Evolutionary conservation across 2,113 vertebrate species (phyloP).

Genomic region (Lepus europaeus): DNA sequence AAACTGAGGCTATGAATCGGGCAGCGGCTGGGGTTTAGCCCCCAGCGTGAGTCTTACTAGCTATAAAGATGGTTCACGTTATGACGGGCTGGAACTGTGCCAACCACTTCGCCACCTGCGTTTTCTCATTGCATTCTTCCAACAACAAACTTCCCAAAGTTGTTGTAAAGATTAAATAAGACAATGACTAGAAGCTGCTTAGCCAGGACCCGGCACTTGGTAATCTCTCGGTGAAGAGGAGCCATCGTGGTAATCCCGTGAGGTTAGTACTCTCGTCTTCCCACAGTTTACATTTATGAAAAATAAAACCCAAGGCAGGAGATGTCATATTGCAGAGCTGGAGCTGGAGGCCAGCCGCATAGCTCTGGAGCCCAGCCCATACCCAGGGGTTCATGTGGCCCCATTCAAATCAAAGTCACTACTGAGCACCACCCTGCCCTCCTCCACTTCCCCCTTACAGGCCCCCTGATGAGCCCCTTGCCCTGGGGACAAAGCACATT

Average conservation of each 20-base stretch:
- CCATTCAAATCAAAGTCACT: not conserved
- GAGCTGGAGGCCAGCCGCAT: not conserved
- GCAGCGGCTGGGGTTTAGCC: not conserved
- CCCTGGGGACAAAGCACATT: constrained; percentile 9
- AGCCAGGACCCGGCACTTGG: not conserved
- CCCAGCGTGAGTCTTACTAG: not conserved
- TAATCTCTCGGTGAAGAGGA: not conserved
- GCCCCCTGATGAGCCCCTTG: constrained; percentile 2
- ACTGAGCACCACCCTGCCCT: not conserved
- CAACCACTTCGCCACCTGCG: not conserved
- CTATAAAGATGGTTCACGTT: not conserved
- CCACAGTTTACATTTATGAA: not conserved
- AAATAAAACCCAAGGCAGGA: constrained; percentile 7
- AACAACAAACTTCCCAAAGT: not conserved
- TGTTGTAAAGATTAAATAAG: constrained; percentile 21
- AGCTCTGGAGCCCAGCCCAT: not conserved
- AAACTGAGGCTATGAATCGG: constrained; percentile 25
- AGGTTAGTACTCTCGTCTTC: not conserved
- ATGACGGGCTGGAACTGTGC: not conserved
- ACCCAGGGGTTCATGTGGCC: not conserved
- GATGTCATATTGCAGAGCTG: not conserved
- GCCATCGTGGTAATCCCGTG: not conserved
- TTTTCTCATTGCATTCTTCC: constrained; percentile 36
- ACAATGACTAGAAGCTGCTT: constrained; percentile 19
- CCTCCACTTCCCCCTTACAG: not conserved